Conservation (phyloP, 1,140 invertebrate genomes). For the Drosophila elegans region DNA sequence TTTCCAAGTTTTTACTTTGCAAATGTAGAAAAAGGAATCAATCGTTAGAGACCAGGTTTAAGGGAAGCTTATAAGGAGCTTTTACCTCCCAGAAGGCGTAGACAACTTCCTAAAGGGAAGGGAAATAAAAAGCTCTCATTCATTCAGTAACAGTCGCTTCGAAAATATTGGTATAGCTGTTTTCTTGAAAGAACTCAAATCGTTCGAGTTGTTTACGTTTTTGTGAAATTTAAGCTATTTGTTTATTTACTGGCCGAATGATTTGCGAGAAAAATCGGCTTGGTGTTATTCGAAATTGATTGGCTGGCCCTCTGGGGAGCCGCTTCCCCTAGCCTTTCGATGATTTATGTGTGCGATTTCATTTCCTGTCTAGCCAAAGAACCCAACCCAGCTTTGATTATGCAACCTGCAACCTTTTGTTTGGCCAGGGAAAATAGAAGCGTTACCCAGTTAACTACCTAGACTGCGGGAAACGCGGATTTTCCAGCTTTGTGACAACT, state of each 20-base stretch:
- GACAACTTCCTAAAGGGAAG: conserved; percentile 1
- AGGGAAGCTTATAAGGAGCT: not conserved
- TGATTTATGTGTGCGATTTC: conserved; percentile 39
- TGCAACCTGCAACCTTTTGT: conserved; percentile 66
- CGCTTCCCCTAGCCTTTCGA: not conserved
- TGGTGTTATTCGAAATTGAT: conserved; percentile 32
- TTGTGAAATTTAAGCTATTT: conserved; percentile 32
- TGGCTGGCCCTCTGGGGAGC: conserved; percentile 9
- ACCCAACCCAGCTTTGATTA: conserved; percentile 61
- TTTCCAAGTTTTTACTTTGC: not conserved
- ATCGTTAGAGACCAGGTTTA: too few relatives aligned
- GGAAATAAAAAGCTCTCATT: conserved; percentile 17
- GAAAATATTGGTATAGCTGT: conserved; percentile 2
- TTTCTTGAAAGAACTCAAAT: conserved; percentile 8
- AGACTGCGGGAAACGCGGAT: conserved; percentile 44
- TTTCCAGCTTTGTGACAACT: conserved; percentile 55
- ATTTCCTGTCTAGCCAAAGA: conserved; percentile 67
- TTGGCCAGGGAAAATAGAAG: conserved; percentile 40
- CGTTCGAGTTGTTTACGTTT: conserved; percentile 35
- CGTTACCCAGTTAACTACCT: conserved; percentile 66
- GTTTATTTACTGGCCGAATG: conserved; percentile 46
- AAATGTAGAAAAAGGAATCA: not conserved
- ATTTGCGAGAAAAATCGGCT: conserved; percentile 10
- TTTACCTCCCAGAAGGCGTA: conserved; percentile 7
- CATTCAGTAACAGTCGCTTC: conserved; percentile 14